Conservation (phyloP, 2,113 vertebrate species). For the Alethe diademata region DNA sequence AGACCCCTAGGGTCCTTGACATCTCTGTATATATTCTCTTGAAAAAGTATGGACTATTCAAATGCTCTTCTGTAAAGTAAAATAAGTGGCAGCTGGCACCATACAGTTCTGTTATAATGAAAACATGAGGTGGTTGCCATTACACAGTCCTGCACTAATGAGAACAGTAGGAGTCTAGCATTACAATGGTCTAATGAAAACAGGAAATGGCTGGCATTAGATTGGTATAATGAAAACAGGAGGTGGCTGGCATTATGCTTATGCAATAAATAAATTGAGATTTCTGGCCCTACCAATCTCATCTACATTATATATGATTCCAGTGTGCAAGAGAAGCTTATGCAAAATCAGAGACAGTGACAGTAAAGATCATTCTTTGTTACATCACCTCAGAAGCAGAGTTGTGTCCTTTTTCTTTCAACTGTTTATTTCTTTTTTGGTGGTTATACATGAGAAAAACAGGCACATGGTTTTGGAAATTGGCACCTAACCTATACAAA, state of each 20-base stretch:
- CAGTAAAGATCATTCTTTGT: background rate
- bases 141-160: constrained; percentile 84
- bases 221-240: constrained; percentile 82
- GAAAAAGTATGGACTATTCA: constrained; percentile 54
- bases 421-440: background rate
- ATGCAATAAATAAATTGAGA: constrained; percentile 73
- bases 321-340: background rate
- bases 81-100: constrained; percentile 80
- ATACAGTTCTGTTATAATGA: constrained; percentile 81
- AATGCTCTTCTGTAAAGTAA: constrained; percentile 72
- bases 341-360: background rate
- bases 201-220: constrained; percentile 83
- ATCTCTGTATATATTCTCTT: background rate
- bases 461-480: background rate
- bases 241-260: constrained; percentile 73
- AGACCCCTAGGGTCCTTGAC: background rate
- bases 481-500: background rate
- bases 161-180: constrained; percentile 81
- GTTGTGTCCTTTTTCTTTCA: background rate
- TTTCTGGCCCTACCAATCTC: constrained; percentile 64
- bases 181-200: constrained; percentile 85
- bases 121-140: constrained; percentile 83
- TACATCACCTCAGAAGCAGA: background rate
- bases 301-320: constrained; percentile 64
- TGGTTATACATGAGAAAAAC: background rate